Conservation (phyloP, 2,113 vertebrate genomes). For the Thymallus thymallus region DNA sequence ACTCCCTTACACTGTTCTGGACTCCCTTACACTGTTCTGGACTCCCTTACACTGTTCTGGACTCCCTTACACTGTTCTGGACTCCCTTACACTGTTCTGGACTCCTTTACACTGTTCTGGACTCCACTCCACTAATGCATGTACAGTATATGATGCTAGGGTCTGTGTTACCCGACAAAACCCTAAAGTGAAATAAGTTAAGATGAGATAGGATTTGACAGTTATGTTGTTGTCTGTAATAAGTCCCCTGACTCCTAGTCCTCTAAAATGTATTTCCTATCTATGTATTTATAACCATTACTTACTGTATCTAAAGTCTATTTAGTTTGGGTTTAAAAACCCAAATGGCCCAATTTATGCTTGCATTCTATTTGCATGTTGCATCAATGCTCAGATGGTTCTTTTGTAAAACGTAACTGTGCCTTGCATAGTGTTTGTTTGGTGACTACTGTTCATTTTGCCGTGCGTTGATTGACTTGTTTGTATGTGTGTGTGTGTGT, state of each 20-base stretch:
- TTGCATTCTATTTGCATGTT: slow-evolving; percentile 32
- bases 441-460: slow-evolving; percentile 14
- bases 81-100: too few species aligned
- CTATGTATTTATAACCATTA: background rate
- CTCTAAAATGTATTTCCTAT: background rate
- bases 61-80: background rate
- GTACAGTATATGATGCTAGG: slow-evolving; percentile 15
- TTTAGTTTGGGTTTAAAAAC: slow-evolving; percentile 5
- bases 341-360: slow-evolving; percentile 13
- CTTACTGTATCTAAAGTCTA: background rate
- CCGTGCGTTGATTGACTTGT: background rate
- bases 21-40: background rate
- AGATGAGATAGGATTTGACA: too few species aligned
- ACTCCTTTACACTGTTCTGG: background rate
- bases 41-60: too few species aligned
- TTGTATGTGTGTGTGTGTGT: background rate
- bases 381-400: slow-evolving; percentile 6
- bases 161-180: too few species aligned
- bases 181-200: too few species aligned
- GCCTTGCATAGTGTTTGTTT: slow-evolving; percentile 27
- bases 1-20: too few species aligned
- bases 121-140: slow-evolving; percentile 22
- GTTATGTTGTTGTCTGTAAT: too few species aligned
- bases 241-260: background rate
- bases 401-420: slow-evolving; percentile 28